Percentiles rank a stretch among this genome's conserved stretches.
phyloP scores from a whole-genome alignment of 2,113 vertebrate species.

The Alethe diademata region DNA sequence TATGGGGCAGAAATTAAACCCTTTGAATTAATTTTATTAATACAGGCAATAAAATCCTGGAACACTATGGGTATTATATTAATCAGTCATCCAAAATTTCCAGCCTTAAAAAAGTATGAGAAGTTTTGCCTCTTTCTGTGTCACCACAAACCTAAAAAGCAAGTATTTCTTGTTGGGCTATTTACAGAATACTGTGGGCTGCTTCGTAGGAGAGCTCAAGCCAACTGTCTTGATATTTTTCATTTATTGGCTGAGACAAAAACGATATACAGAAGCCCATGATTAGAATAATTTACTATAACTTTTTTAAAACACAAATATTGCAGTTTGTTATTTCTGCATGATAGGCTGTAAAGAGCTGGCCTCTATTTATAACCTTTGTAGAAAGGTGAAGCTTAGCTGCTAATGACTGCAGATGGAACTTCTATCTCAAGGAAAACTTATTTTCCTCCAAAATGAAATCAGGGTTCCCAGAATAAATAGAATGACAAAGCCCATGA shows the following conservation, averaged over 20 bases:
- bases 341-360: background rate
- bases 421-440: background rate
- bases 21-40: background rate
- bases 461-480: background rate
- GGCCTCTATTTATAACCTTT: background rate
- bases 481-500: background rate
- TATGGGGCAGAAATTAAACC: background rate
- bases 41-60: background rate
- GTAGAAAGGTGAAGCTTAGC: background rate
- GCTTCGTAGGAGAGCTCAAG: background rate
- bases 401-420: background rate
- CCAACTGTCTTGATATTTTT: constrained; percentile 22
- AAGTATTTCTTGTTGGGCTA: background rate
- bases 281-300: background rate
- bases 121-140: background rate
- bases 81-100: background rate
- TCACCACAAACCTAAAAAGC: background rate
- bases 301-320: background rate
- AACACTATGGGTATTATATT: background rate
- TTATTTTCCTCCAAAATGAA: background rate
- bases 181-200: constrained; percentile 30
- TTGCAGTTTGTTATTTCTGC: background rate
- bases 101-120: background rate
- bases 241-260: background rate
- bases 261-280: background rate